These are phyloP conservation scores for Loris lydekkerianus DNA, from an alignment of 2,797 vertebrate species.

Conservation along the genomic window DNA sequence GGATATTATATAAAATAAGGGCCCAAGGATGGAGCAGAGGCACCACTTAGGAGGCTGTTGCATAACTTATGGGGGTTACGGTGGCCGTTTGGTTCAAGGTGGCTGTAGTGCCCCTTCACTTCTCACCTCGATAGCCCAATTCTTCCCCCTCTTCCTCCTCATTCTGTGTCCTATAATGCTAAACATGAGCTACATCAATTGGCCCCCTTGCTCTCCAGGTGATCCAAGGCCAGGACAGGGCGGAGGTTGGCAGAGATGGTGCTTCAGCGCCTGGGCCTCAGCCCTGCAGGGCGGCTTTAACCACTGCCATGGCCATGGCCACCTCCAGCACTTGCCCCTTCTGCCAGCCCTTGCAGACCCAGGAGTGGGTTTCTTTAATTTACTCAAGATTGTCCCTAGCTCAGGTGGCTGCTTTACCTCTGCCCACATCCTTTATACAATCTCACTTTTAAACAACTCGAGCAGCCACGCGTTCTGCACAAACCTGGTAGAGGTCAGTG, in stretches of 20 bases:
- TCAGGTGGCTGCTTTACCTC: background rate
- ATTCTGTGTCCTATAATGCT: background rate
- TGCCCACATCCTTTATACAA: background rate
- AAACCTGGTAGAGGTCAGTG: no score
- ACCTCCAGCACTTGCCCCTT: background rate
- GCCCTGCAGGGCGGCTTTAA: background rate
- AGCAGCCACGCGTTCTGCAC: background rate
- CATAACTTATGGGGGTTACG: background rate
- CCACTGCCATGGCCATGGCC: fast-evolving
- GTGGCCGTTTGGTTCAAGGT: background rate
- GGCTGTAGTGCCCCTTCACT: no score
- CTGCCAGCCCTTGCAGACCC: fast-evolving
- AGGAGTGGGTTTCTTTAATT: background rate
- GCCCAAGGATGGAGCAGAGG: background rate
- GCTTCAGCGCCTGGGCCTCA: background rate
- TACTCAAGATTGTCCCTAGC: background rate
- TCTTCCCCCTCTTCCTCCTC: background rate
- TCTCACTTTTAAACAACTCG: background rate
- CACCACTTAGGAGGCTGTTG: background rate
- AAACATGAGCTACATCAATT: fast-evolving
- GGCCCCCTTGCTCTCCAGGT: background rate
- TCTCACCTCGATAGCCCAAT: background rate
- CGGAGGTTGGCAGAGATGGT: background rate
- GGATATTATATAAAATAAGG: background rate
- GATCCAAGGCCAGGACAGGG: background rate